Evolutionary conservation across 2,797 vertebrate species (phyloP).

Genomic region (Coendou prehensilis): DNA sequence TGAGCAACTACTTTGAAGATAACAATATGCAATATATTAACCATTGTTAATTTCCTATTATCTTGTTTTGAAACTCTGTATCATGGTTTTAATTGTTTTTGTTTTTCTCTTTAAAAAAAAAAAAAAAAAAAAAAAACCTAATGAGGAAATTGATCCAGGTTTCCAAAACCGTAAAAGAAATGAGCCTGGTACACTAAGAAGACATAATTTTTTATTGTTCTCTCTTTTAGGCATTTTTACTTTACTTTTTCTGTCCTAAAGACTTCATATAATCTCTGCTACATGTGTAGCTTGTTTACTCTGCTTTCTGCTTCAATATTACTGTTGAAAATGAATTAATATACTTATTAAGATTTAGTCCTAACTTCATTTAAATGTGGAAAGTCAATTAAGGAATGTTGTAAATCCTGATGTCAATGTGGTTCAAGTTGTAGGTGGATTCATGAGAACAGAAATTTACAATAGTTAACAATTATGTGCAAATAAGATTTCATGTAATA

Average conservation of each 20-base stretch:
- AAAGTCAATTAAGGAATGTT: neutral
- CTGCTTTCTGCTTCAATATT: neutral
- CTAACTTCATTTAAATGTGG: neutral
- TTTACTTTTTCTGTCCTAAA: neutral
- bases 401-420: neutral
- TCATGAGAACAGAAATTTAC: neutral
- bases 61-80: too few species aligned
- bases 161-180: neutral
- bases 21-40: too few species aligned
- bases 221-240: neutral
- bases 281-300: neutral
- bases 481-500: neutral
- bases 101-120: too few species aligned
- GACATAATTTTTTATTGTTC: neutral
- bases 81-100: too few species aligned
- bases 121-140: too few species aligned
- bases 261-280: neutral
- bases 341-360: neutral
- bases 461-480: neutral
- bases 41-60: too few species aligned
- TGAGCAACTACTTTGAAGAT: too few species aligned
- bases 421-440: neutral
- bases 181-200: neutral
- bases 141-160: neutral
- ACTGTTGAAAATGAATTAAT: neutral